Base-by-base conservation (phyloP, 2,113 vertebrate species). In the Clinocottus analis region DNA sequence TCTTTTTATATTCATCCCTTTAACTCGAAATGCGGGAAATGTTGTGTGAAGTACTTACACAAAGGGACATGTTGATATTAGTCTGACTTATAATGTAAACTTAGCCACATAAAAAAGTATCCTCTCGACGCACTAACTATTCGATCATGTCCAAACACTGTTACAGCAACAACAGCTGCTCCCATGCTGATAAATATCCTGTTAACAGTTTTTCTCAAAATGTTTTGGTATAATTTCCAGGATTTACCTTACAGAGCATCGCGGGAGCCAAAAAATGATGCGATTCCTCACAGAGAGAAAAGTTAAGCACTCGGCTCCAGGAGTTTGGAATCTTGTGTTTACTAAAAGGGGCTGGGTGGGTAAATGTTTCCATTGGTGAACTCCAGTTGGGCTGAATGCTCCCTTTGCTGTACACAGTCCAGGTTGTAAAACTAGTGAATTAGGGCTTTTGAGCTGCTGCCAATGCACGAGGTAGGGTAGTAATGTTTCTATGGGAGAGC, bases 341-440 rank as follows among this genome's bases (percentile, higher is more conserved):
- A 91, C 80, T 67, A 56, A 88, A 73, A 81, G 79, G 77, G 75
- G 49, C 29, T 79, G 76, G 79, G 87, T 43, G 77, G 83, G 72
- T 56, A 62, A 77, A 78, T 77, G 69, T 93, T 94, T 92, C 93
- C 90, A 81, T 85, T 87, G 80, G 77, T 86, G 84, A 89, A 89
- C 86, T 72, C 63, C 75, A 72, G 72, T 76, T 66, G 77, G 43
- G 75, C 84, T 91, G 83, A 87, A 90, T 84, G 89, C 79, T 75
- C 73, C 73, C 71, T 87, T 87, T 85, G 84, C 79, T 76, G 37
- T 59, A 84, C 82, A 72, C 82, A 79, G 68, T 58, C 63, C 73
- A 72, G 79, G 88, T 85, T 88, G 86, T 93, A 84, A 88, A 80
- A 75, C 39, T 29, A 64, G 47, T 35, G 55, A 86, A 53, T 73